A percentile compares a stretch with the other conserved stretches of the same genome.
Evolutionary conservation across 2,888 invertebrate species (phyloP).

Genomic region (Malthinus flaveolus): DNA sequence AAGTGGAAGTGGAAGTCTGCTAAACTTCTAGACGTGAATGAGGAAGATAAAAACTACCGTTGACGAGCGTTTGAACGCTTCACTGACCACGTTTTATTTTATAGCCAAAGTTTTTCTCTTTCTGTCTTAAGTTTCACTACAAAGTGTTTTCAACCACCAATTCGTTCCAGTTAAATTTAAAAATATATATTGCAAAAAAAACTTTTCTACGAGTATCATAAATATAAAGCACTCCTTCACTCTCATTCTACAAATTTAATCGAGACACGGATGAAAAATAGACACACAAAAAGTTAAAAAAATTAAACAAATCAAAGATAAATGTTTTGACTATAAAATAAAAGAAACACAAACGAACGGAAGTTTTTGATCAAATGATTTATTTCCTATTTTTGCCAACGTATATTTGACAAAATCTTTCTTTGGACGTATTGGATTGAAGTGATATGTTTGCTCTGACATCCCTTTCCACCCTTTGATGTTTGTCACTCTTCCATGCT

Average conservation of each 20-base stretch:
- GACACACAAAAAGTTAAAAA: background rate
- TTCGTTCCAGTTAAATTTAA: constrained; percentile 19
- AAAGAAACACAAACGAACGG: constrained; percentile 13
- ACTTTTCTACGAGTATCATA: background rate
- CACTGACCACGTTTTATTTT: constrained; percentile 48
- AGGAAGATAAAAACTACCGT: constrained; percentile 44
- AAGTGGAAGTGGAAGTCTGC: constrained; percentile 40
- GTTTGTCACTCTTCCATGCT: constrained; percentile 30
- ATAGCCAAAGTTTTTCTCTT: constrained; percentile 44
- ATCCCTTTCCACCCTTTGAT: constrained; percentile 24
- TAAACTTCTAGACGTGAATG: constrained; percentile 42
- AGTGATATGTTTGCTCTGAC: constrained; percentile 35
- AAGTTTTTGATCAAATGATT: constrained; percentile 21
- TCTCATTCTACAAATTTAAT: background rate
- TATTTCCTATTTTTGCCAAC: constrained; percentile 22
- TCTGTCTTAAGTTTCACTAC: constrained; percentile 30
- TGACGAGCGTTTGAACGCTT: constrained; percentile 50
- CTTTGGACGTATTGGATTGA: constrained; percentile 32
- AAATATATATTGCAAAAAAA: constrained; percentile 19
- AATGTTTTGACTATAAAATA: background rate
- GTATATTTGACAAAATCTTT: constrained; percentile 23
- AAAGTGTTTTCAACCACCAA: constrained; percentile 27
- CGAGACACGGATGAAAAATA: background rate
- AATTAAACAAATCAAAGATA: too few species aligned
- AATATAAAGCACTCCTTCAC: background rate